Evolutionary conservation across 37 sponge, comb jelly and placozoan genomes (phyloP), one percentile per base, ranked within the genome.

Genomic region (Geodia barretti): DNA sequence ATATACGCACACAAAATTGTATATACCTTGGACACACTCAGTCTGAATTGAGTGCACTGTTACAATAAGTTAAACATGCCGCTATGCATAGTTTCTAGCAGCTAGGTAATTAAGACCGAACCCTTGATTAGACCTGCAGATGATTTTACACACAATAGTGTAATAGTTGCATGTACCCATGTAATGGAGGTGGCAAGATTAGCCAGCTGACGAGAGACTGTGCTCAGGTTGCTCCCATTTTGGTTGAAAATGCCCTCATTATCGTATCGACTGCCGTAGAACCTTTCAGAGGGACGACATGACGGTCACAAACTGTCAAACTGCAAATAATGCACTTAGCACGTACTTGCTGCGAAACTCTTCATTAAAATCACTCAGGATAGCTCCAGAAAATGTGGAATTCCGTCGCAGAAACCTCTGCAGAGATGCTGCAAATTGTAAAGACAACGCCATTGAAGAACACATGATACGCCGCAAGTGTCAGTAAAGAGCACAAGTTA

Each of bases 251-350:
- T 37, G 21, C 41, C 62, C 20, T 24, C 39, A 40, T 80, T 68
- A 59, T 91, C 91, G 39, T 77, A 91, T 26, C 79, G 73, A 68
- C 87, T 86, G 17, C 87, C 87, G 86, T 61, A 91, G 31, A 78
- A 91, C 68, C 91, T 91, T 31, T 42, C 24, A n/a, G 4, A 40
- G 23, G 54, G 1, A 41, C 34, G 58, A 14, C 23, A 34, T 23
- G 62, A 73, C 54, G 8, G 66, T 11, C 41, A 78, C 3, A n/a
- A n/a, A n/a, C n/a, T n/a, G n/a, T n/a, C n/a, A n/a, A n/a, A n/a
- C n/a, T n/a, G n/a, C n/a, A n/a, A n/a, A n/a, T n/a, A n/a, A n/a
- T n/a, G n/a, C 7, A 47, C 11, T 47, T 17, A 14, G 37, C 23
- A 34, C 79, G 60, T 64, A 92, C 93, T 54, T 82, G 79, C 88